phyloP scores from a whole-genome alignment of 2,113 vertebrate genomes.

The Cyanoderma ruficeps region DNA sequence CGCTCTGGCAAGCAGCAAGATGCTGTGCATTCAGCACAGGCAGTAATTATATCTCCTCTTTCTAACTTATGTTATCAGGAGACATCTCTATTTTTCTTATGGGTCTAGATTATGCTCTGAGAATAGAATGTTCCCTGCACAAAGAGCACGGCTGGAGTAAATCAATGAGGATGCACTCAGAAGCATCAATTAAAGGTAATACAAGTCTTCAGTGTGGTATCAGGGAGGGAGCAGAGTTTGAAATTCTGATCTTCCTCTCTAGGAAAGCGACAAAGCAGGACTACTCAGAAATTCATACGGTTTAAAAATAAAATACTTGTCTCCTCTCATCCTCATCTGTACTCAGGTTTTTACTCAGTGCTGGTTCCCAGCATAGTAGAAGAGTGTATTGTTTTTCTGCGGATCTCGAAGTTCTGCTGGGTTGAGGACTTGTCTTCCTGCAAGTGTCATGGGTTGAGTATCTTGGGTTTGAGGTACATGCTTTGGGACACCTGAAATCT shows the following conservation, averaged over 20 bases:
- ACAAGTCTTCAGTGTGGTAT: slow-evolving; percentile 18
- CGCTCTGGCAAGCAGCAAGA: not conserved
- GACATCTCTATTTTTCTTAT: slow-evolving; percentile 51
- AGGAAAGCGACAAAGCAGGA: slow-evolving; percentile 18
- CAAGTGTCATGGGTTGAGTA: not conserved
- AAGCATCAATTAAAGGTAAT: slow-evolving; percentile 68
- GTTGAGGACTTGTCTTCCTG: not conserved
- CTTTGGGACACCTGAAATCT: not conserved
- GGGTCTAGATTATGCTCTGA: slow-evolving; percentile 47
- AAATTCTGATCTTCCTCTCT: slow-evolving; percentile 37
- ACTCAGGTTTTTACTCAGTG: not conserved
- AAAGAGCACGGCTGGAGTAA: slow-evolving; percentile 44
- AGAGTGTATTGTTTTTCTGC: not conserved
- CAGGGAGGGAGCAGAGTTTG: not conserved
- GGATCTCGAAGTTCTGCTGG: not conserved
- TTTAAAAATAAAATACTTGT: slow-evolving; percentile 61
- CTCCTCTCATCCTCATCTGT: slow-evolving; percentile 21
- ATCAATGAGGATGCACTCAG: slow-evolving; percentile 66
- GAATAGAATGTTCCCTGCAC: slow-evolving; percentile 65
- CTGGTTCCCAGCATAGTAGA: not conserved
- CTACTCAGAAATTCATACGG: slow-evolving; percentile 58
- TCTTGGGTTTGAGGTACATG: not conserved
- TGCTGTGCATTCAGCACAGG: slow-evolving; percentile 20
- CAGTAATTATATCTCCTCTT: slow-evolving; percentile 47
- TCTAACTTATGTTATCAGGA: slow-evolving; percentile 63